Base-by-base conservation (phyloP, 1,140 invertebrate species). In the Drosophila malerkotliana region DNA sequence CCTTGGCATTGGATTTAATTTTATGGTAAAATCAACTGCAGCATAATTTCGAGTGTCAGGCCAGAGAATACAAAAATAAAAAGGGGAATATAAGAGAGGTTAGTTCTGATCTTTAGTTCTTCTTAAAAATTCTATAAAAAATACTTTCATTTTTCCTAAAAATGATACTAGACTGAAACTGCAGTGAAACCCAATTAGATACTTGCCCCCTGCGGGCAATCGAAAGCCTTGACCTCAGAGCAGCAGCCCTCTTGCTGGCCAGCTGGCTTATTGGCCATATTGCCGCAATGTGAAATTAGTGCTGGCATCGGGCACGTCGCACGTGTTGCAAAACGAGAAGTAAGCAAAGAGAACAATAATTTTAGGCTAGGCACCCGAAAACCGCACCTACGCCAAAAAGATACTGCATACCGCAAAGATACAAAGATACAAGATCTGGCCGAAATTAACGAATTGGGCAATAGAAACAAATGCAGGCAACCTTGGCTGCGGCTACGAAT, bases 1-100 rank as follows among this genome's bases (percentile, higher is more conserved):
- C 83, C 83, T 88, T 87, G 83, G 75, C 83, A 87, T 89, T 87
- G 83, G 77, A 88, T 83, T 88, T 87, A 79, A 82, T 83, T 79
- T 79, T 73, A 62, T 88, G 85, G 82, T 60, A 67, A 88, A 85
- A 80, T 77, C 63, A 66, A 74, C 78, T 72, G 77, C 68, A 81
- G 78, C 75, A 88, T 79, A 87, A 72, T 74, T 52, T 24, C 51
- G 58, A 74, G 34, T 75, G 52, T 14, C 59, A 74, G 39, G 28
- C 52, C 21, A 21, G 21, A 21, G 21, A 21, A 21, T 3, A 3
- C 21, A 3, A 3, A 21, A 21, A 21, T 21, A 21, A 21, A 21
- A 3, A 21, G 2, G 21, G 21, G 1, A 18, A 18, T 18, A 18
- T 18, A 18, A 18, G 18, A 18, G 1, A 18, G 18, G 18, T 18